These are phyloP conservation scores for Chrysochloris asiatica DNA, from an alignment of 2,113 vertebrate species.

Conservation along the genomic window DNA sequence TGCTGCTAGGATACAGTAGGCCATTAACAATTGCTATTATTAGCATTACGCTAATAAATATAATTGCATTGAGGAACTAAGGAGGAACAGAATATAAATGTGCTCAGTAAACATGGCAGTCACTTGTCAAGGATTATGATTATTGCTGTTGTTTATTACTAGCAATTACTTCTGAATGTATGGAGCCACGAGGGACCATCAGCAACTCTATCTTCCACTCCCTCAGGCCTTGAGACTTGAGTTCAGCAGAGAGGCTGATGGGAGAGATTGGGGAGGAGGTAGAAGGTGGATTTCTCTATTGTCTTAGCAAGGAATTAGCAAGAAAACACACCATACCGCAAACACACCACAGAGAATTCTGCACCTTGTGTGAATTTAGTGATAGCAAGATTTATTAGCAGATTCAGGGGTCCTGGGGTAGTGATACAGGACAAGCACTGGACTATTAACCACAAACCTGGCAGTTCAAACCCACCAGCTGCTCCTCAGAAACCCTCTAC, in stretches of 20 bases:
- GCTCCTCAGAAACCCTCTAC: no score
- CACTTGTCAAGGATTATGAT: background rate
- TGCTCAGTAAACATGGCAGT: background rate
- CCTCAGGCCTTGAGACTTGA: background rate
- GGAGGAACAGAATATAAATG: background rate
- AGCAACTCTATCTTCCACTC: background rate
- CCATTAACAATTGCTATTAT: background rate
- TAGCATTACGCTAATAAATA: background rate
- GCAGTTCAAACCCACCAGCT: no score
- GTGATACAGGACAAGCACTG: no score
- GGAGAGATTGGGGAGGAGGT: background rate
- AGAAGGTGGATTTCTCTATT: background rate
- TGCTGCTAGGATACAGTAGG: slow-evolving; percentile 1
- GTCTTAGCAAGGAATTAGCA: background rate
- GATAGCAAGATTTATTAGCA: background rate
- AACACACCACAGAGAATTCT: background rate
- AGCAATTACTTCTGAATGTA: slow-evolving; percentile 5
- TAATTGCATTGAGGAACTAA: background rate
- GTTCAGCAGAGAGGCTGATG: background rate
- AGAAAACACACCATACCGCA: background rate
- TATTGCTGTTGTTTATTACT: background rate
- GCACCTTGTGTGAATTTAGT: background rate
- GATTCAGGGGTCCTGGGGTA: no score
- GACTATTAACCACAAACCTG: no score
- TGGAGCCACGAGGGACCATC: background rate